Base-by-base conservation (phyloP, 2,797 vertebrate species). In the Poeciliopsis presidionis region DNA sequence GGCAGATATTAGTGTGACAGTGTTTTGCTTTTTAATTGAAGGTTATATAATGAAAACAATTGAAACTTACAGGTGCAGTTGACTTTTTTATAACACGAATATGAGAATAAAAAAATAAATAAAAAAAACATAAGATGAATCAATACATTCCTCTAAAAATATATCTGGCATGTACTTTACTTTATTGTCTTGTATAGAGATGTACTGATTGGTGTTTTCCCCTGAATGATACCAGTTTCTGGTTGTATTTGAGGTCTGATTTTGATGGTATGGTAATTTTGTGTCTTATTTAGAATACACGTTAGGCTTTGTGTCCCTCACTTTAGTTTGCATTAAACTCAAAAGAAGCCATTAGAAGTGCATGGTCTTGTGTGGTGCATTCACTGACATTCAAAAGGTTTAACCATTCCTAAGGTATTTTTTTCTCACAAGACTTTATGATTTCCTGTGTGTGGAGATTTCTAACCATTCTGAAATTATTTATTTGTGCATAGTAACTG, bases 1-100 rank as follows among this genome's bases (percentile, higher is more conserved):
- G 93, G 83, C 72, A 0, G 8, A 53, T 43, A 1, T 11, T 0
- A 0, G 41, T n/a, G 61, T 45, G 2, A 1, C 2, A 11, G 2
- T 16, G 1, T 1, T 61, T 73, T 81, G 86, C 81, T 79, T 85
- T 79, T n/a, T 61, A 55, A 43, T 25, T 41, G 25, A 39, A 41
- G 8, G 16, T 63, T 63, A 36, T 8, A 12, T 33, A 22, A 39
- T 39, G 18, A 36, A 20, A 20, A 36, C 16, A 25, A 41, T 41
- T 25, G 5, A 13, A 67, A 67, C 20, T 22, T 22, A 9, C 6
- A 39, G 33, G 63, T 65, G 22, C 36, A 67, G 22, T 22, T 25
- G 22, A 20, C 22, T 41, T 39, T 39, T 28, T 4, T 13, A 69
- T n/a, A 5, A 69, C 41, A 45, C 5, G 25, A 69, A 69, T 25